Base-by-base conservation (phyloP, 2,113 vertebrate species). In the Ptilorrhoa leucosticta region DNA sequence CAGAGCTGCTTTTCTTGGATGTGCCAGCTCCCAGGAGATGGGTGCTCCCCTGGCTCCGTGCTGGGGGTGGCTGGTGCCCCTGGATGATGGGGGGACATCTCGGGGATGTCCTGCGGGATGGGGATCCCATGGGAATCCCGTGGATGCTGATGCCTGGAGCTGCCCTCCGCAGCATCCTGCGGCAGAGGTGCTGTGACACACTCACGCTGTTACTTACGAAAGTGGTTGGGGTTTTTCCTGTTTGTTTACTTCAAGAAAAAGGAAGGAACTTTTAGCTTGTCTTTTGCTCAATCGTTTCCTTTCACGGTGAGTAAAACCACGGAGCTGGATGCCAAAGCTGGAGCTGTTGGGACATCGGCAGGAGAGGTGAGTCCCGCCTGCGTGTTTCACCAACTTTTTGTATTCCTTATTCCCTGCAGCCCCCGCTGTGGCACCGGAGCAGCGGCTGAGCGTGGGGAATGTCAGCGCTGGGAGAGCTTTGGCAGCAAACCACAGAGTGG, bases 211-310 rank as follows among this genome's bases (percentile, higher is more conserved):
- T 45, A 13, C 72, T 72, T 20, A 22, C 13, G 1, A 19, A 2
- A 11, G 22, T 0, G 26, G 4, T 61, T 84, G 64, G 14, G 35
- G 64, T 37, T 56, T 91, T 47, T 57, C 72, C 42, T 65, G 48
- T 83, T 84, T 89, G 31, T 93, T 87, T 89, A 66, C 50, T 9
- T 33, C 40, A 11, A 63, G 18, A 68, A 73, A 53, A 66, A 66
- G 64, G 80, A 51, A 88, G 75, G 78, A 89, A 85, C 84, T 70
- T 81, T 17, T 23, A 47, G 39, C 65, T 75, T 44, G 56, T 68
- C 56, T 45, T 87, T 94, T 95, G 71, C 94, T 94, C 79, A 90
- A 60, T 63, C 33, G 1, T 28, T 96, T 94, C 92, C 92, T 90
- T 78, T 45, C 47, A 11, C 58, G 3, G 84, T 5, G 61, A 65